A percentile compares a stretch with the other conserved stretches of the same genome.
Evolutionary conservation across 2,113 vertebrate genomes (phyloP).

Genomic region (Talpa occidentalis): DNA sequence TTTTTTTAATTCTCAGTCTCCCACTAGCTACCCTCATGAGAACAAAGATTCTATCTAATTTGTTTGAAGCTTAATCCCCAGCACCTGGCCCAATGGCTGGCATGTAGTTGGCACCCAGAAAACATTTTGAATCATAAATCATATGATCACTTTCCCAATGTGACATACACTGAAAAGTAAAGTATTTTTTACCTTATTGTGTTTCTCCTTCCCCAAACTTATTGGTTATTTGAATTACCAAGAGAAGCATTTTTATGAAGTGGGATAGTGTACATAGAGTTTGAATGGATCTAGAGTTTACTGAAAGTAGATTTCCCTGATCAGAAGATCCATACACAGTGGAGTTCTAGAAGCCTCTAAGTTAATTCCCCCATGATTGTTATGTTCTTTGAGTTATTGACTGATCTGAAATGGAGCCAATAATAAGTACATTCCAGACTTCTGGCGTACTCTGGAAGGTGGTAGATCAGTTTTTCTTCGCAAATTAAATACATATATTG

Average conservation of each 20-base stretch:
- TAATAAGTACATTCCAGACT: conserved; percentile 43
- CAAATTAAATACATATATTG: conserved; percentile 16
- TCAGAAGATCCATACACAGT: background rate
- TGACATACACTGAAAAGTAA: background rate
- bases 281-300: background rate
- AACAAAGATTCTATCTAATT: background rate
- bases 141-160: background rate
- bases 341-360: background rate
- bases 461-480: conserved; percentile 11
- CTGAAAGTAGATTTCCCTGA: background rate
- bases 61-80: conserved; percentile 12
- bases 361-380: background rate
- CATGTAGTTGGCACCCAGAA: background rate
- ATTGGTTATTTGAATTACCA: background rate
- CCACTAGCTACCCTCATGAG: background rate
- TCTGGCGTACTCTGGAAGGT: background rate
- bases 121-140: conserved; percentile 36
- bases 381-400: conserved; percentile 44
- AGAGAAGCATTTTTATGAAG: background rate
- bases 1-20: background rate
- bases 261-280: background rate
- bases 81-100: background rate
- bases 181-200: background rate
- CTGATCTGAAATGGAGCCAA: background rate
- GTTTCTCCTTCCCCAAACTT: background rate